Conservation (phyloP, 1,140 invertebrate genomes). For the Pachypsylla venusta region DNA sequence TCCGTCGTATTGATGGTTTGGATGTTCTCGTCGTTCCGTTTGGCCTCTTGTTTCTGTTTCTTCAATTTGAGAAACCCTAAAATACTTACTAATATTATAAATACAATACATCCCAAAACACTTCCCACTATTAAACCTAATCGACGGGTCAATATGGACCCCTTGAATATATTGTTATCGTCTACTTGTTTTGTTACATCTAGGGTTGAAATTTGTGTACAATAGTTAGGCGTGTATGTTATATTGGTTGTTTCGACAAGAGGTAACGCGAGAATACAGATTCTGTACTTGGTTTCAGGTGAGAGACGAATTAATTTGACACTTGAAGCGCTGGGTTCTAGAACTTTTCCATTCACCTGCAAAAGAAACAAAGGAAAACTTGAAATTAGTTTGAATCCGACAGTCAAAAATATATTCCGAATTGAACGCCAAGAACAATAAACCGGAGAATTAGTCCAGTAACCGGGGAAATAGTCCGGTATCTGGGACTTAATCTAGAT, state of each 20-base stretch:
- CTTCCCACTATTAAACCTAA: slow-evolving; percentile 70
- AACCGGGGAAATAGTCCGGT: too few relatives aligned
- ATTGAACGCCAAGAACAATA: too few relatives aligned
- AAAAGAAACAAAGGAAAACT: slow-evolving; percentile 26
- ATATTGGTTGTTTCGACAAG: slow-evolving; percentile 24
- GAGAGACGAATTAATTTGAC: slow-evolving; percentile 53
- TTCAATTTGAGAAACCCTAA: slow-evolving; percentile 75
- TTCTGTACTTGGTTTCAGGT: slow-evolving; percentile 60
- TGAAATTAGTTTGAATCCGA: too few relatives aligned
- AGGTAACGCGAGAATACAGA: slow-evolving; percentile 62
- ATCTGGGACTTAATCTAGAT: too few relatives aligned
- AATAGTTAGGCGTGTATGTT: slow-evolving; percentile 24
- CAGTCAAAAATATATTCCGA: too few relatives aligned
- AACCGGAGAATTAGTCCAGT: too few relatives aligned
- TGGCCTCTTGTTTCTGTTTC: slow-evolving; percentile 56
- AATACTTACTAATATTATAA: slow-evolving; percentile 61
- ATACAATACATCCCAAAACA: slow-evolving; percentile 69
- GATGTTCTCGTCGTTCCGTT: slow-evolving; percentile 35
- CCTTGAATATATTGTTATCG: slow-evolving; percentile 28
- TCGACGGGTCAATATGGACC: slow-evolving; percentile 50
- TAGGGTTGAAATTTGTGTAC: not conserved
- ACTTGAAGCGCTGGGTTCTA: slow-evolving; percentile 49
- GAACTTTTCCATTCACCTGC: slow-evolving; percentile 50
- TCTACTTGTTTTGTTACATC: slow-evolving; percentile 1
- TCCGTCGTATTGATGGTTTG: not conserved